Percentiles rank a stretch among this genome's conserved stretches.
phyloP scores from a whole-genome alignment of 2,797 vertebrate species.

The Ara ararauna region DNA sequence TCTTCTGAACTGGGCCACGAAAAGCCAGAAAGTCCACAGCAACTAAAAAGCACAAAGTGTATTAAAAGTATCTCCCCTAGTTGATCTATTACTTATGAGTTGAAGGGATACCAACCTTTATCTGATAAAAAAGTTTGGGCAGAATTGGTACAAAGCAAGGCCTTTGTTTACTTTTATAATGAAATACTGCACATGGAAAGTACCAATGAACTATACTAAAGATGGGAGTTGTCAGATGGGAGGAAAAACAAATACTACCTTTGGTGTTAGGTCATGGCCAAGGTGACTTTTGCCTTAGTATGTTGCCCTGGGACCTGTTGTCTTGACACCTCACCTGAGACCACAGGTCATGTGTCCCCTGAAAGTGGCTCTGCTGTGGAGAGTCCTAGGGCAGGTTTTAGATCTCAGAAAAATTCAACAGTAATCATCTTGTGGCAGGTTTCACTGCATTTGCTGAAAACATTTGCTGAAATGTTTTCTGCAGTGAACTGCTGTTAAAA shows the following conservation, averaged over 20 bases:
- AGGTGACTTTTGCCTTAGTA: background rate
- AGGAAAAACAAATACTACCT: background rate
- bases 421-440: background rate
- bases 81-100: background rate
- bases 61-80: background rate
- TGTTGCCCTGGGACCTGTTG: background rate
- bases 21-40: background rate
- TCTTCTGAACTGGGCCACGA: background rate
- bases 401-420: background rate
- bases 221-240: background rate
- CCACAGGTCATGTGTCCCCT: rapidly evolving
- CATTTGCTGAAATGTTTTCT: background rate
- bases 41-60: background rate
- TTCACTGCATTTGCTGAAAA: background rate
- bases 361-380: background rate
- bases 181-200: background rate
- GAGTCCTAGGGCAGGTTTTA: background rate
- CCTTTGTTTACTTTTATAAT: background rate
- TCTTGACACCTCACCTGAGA: background rate
- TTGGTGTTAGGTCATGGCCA: background rate
- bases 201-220: background rate
- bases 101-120: background rate
- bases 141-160: background rate
- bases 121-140: background rate
- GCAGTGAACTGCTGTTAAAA: background rate